Evolutionary conservation across 2,797 vertebrate genomes (phyloP), one percentile per base, ranked within the genome.

Genomic region (Acanthurus lineatus): DNA sequence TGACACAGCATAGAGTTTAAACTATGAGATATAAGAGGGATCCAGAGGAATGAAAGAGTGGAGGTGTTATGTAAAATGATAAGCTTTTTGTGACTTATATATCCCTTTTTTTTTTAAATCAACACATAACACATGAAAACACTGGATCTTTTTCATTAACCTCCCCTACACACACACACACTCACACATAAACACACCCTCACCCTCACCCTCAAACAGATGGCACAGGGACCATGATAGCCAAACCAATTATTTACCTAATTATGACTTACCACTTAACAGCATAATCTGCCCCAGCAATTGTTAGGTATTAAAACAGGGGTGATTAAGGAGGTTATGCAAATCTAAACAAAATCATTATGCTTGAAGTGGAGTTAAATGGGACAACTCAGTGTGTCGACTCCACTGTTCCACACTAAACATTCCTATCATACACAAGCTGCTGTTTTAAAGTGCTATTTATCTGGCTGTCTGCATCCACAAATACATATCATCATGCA

Each of bases 171-270:
- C 66, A 63, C 66, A 53, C 58, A 47, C 76, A 71, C 44, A 32
- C 28, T 2, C 28, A 4, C 28, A 32, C 28, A 32, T 32, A 32
- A 32, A 61, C 59, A 38, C 44, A 45, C 12, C 62, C 69, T 74
- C 66, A 69, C 74, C 73, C 64, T 82, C 20, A 81, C 71, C 73
- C 77, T 92, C 93, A 94, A 96, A 96, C 97, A 98, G 97, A 97
- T 98, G 96, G 97, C 95, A 94, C 93, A 93, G 94, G 95, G 93
- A 95, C 94, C 94, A 95, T 94, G 86, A 95, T 94, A 95, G 96
- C 96, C 96, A 97, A 97, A 97, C 93, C 96, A 97, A 97, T 97
- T 97, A 97, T 97, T 97, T 96, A 96, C 97, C 96, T 97, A 98
- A 97, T 97, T 97, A 98, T 97, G 96, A 97, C 95, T 97, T 97